A percentile compares a stretch with the other conserved stretches of the same genome.
phyloP scores from a whole-genome alignment of 2,797 vertebrate genomes.

The Myotis findleyi region DNA sequence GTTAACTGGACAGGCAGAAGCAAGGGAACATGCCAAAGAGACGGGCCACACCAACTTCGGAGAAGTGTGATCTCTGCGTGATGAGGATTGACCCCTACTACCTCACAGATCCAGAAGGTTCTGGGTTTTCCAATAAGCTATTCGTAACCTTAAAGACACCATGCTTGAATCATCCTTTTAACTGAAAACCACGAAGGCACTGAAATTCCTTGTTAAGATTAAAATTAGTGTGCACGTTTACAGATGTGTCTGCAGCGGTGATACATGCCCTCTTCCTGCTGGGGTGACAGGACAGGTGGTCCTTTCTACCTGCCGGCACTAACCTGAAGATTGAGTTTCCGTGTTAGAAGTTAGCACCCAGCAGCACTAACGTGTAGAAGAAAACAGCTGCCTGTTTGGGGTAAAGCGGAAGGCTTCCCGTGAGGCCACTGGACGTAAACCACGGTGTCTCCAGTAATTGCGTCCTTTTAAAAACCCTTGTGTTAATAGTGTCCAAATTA shows the following conservation, averaged over 20 bases:
- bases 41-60: slow-evolving; percentile 98
- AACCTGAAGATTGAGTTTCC: slow-evolving; percentile 57
- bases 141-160: slow-evolving; percentile 79
- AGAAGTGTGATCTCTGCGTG: slow-evolving; percentile 91
- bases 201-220: slow-evolving; percentile 80
- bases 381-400: slow-evolving; percentile 27
- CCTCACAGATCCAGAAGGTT: slow-evolving; percentile 84
- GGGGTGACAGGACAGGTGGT: slow-evolving; percentile 55
- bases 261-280: slow-evolving; percentile 66
- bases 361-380: slow-evolving; percentile 65
- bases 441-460: slow-evolving; percentile 54
- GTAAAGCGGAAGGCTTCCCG: slow-evolving; percentile 47
- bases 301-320: slow-evolving; percentile 45
- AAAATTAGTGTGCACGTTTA: slow-evolving; percentile 84
- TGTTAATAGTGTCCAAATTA: slow-evolving; percentile 64
- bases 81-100: slow-evolving; percentile 84
- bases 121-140: slow-evolving; percentile 86
- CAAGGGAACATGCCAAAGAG: slow-evolving; percentile 97
- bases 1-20: slow-evolving; percentile 97
- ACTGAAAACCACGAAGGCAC: slow-evolving; percentile 77
- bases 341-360: slow-evolving; percentile 54
- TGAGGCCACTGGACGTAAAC: slow-evolving; percentile 13
- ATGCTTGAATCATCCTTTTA: slow-evolving; percentile 83
- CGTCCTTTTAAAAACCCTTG: slow-evolving; percentile 65
- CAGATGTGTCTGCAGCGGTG: slow-evolving; percentile 76